These are phyloP conservation scores for Lemur catta DNA, from an alignment of 2,797 vertebrate genomes.

Conservation along the genomic window DNA sequence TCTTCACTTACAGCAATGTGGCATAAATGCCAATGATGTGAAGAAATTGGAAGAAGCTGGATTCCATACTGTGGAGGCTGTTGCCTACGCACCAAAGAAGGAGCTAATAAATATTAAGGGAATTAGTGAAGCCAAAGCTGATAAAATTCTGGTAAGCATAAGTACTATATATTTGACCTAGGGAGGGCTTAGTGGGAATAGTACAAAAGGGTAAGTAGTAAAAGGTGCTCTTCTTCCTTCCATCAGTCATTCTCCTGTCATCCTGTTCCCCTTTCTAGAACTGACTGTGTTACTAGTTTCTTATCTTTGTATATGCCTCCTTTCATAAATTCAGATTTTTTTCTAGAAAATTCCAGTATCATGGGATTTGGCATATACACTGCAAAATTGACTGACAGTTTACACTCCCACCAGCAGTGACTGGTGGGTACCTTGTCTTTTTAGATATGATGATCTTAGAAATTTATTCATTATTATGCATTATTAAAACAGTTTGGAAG, in stretches of 20 bases:
- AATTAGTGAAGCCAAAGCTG: slow-evolving; percentile 98
- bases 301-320: background rate
- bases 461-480: slow-evolving; percentile 21
- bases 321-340: slow-evolving; percentile 44
- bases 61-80: slow-evolving; percentile 97
- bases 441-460: slow-evolving; percentile 16
- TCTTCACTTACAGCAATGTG: slow-evolving; percentile 90
- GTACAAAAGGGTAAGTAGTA: background rate
- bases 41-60: slow-evolving; percentile 98
- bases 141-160: slow-evolving; percentile 93
- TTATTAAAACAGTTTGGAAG: background rate
- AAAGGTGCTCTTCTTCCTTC: background rate
- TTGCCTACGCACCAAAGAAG: slow-evolving; percentile 97
- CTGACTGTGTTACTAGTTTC: background rate
- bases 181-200: background rate
- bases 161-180: background rate
- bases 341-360: background rate
- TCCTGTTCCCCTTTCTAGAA: background rate
- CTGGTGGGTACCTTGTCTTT: background rate
- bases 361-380: background rate
- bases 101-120: slow-evolving; percentile 97
- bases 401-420: background rate
- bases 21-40: slow-evolving; percentile 94
- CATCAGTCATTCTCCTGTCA: background rate
- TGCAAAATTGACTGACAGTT: background rate